These are phyloP conservation scores for Clupea harengus DNA, from an alignment of 2,113 vertebrate genomes.

Conservation along the genomic window DNA sequence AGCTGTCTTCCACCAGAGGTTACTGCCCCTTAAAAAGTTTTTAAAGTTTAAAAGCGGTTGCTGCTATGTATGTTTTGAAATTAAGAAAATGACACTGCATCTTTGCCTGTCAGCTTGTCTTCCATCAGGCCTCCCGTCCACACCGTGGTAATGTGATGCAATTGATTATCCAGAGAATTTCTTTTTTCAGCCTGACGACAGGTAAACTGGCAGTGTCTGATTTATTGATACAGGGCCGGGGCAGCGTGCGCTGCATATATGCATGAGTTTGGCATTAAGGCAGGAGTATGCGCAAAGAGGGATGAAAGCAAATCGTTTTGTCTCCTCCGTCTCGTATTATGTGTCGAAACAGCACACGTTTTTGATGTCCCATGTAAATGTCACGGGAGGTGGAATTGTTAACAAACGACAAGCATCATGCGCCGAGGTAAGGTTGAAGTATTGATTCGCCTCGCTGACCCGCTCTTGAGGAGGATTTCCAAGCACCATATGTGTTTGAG, in stretches of 20 bases:
- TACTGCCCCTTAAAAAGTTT: not conserved
- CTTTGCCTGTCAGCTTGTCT: not conserved
- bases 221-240: constrained; percentile 13
- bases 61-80: not conserved
- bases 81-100: not conserved
- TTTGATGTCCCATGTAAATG: constrained; percentile 6
- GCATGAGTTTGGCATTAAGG: constrained; percentile 2
- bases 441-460: not conserved
- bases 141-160: constrained; percentile 6
- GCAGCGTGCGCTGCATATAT: constrained; percentile 21
- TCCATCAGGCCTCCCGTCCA: not conserved
- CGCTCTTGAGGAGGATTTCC: not conserved
- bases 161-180: constrained; percentile 31
- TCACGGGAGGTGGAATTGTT: constrained; percentile 7
- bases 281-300: not conserved
- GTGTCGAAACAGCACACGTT: not conserved
- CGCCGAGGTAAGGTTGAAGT: not conserved
- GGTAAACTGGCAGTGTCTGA: constrained; percentile 19
- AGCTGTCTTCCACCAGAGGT: not conserved
- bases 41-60: not conserved
- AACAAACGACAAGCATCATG: not conserved
- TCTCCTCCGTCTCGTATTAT: not conserved
- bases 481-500: not conserved
- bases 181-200: not conserved
- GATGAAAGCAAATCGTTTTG: constrained; percentile 14